Evolutionary conservation across 2,888 invertebrate species (phyloP), one percentile per base, ranked within the genome.

Genomic region (Julus scandinavius): DNA sequence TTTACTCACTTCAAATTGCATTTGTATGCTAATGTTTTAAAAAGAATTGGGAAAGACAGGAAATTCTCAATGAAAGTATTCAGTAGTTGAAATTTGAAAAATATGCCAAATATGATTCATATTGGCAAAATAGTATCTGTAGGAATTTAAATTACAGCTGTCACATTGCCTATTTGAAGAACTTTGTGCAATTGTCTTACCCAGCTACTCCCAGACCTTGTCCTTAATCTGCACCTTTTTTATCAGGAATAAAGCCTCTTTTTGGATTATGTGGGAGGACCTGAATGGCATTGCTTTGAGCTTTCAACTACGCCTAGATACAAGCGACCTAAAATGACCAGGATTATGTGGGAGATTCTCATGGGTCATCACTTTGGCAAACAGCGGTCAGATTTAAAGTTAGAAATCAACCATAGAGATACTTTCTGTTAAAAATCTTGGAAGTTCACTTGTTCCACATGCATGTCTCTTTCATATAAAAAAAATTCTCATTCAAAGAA

Each of bases 221-320:
- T 63, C 63, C 63, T 63, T 20, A 4, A 63, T 63, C 63, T 63
- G 63, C 63, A 6, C 63, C 63, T 63, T 63, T 63, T 63, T 63
- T 13, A 58, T 2, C 63, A n/a, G n/a, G 63, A 63, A 63, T 20
- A 20, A 20, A 20, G 9, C 7, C 13, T 7, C 6, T 63, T 63
- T 63, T 63, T 17, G 17, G 63, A 20, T 63, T n/a, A 63, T 63
- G 63, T 63, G 63, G 63, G 63, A 63, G 63, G 63, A 63, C 63
- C 63, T 20, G 63, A 63, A 63, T 63, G 29, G 29, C 63, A 20
- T 63, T 63, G n/a, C 63, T 63, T 63, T n/a, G 63, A 63, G n/a
- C 4, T 63, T 63, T 63, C 7, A 63, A 63, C n/a, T 63, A 63
- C 63, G 63, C 63, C 63, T 63, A 63, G 63, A 63, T 20, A 63